Evolutionary conservation across 2,113 vertebrate genomes (phyloP).

Genomic region (Aptenodytes patagonicus): DNA sequence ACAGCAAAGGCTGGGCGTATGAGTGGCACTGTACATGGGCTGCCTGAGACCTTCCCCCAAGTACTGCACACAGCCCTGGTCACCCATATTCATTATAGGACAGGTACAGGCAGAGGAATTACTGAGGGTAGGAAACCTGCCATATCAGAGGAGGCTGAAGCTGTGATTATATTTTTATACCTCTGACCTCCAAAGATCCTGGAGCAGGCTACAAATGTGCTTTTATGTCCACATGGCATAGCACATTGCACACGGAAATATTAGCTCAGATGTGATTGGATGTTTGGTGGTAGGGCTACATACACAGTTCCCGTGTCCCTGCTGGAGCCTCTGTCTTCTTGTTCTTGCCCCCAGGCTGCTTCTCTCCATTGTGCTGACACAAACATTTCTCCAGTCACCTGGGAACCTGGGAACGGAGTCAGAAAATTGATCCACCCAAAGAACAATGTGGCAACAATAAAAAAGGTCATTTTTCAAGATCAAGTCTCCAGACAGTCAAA

Average conservation of each 20-base stretch:
- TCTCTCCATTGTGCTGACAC: not conserved
- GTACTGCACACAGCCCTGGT: not conserved
- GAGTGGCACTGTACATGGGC: accelerated
- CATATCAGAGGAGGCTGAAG: not conserved
- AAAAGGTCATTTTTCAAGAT: not conserved
- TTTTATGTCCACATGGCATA: not conserved
- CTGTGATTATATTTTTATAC: not conserved
- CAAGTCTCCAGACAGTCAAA: not conserved
- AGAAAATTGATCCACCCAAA: not conserved
- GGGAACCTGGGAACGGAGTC: not conserved
- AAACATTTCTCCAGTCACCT: not conserved
- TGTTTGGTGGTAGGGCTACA: not conserved
- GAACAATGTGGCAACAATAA: not conserved
- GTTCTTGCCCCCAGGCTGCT: not conserved
- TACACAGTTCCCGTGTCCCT: not conserved
- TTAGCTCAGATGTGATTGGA: not conserved
- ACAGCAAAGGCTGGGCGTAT: not conserved
- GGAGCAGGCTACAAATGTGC: not conserved
- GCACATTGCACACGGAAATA: not conserved
- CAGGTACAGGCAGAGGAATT: not conserved
- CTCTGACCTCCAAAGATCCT: not conserved
- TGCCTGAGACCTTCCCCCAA: not conserved
- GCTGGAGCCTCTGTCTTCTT: not conserved
- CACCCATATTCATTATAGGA: accelerated
- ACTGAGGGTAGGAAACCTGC: not conserved